Percentiles rank a stretch among this genome's conserved stretches.
Conservation (phyloP, 2,113 vertebrate genomes). For the Oxygymnocypris stewartii region DNA sequence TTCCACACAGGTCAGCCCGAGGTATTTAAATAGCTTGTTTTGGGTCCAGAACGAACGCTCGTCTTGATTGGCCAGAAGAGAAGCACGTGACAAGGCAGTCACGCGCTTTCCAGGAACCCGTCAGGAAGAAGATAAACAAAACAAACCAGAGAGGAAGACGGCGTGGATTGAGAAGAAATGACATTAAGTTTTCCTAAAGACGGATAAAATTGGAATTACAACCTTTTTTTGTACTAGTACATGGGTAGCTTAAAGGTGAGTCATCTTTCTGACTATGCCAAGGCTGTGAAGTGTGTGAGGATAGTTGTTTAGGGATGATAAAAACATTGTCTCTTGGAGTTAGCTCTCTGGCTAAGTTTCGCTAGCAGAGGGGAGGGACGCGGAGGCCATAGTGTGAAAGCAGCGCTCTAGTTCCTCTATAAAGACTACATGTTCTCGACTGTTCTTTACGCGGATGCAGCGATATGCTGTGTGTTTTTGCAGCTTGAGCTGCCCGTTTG, state of each 20-base stretch:
- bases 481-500: neutral
- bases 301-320: slow-evolving; percentile 3
- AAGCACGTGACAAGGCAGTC: slow-evolving; percentile 82
- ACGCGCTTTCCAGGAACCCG: slow-evolving; percentile 96
- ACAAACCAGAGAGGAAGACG: slow-evolving; percentile 83
- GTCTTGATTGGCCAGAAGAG: slow-evolving; percentile 64
- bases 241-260: slow-evolving; percentile 62
- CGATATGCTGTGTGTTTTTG: neutral
- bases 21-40: slow-evolving; percentile 48
- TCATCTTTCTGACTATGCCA: slow-evolving; percentile 17
- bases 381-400: slow-evolving; percentile 73
- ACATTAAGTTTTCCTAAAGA: slow-evolving; percentile 55
- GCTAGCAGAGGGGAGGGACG: slow-evolving; percentile 70
- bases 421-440: slow-evolving; percentile 13
- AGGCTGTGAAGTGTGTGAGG: slow-evolving; percentile 40
- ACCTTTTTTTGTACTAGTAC: slow-evolving; percentile 19
- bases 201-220: slow-evolving; percentile 43
- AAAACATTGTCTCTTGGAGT: slow-evolving; percentile 52
- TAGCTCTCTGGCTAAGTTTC: slow-evolving; percentile 71
- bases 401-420: slow-evolving; percentile 53
- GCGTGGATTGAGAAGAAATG: slow-evolving; percentile 81
- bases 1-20: neutral
- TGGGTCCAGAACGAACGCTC: slow-evolving; percentile 11
- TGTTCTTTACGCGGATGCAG: neutral
- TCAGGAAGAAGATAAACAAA: slow-evolving; percentile 95